These are phyloP conservation scores for Paramormyrops kingsleyae DNA, from an alignment of 2,113 vertebrate genomes.

Conservation along the genomic window DNA sequence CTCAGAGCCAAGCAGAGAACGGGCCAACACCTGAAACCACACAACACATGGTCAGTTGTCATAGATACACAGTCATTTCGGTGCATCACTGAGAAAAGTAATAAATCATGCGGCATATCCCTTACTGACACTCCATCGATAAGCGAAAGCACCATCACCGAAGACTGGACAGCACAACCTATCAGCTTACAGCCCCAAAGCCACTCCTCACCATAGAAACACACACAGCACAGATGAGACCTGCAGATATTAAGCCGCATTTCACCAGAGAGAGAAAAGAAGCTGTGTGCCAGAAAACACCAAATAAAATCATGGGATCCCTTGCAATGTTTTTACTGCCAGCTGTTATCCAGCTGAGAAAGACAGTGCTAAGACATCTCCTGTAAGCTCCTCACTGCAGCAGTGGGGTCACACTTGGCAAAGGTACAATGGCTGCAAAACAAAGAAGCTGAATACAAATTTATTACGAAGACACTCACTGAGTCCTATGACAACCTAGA, in stretches of 20 bases:
- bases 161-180: not conserved
- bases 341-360: not conserved
- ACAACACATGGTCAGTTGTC: not conserved
- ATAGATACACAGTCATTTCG: not conserved
- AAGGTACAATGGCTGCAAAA: not conserved
- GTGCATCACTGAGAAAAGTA: not conserved
- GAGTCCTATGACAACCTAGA: not conserved
- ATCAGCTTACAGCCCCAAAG: not conserved
- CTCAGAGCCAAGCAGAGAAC: conserved; percentile 51
- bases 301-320: not conserved
- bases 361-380: not conserved
- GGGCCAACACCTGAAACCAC: conserved; percentile 41
- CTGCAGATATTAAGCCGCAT: not conserved
- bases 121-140: not conserved
- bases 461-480: not conserved
- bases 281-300: not conserved
- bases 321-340: not conserved
- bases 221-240: not conserved
- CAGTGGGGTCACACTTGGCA: not conserved
- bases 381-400: not conserved
- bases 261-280: not conserved
- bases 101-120: not conserved
- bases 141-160: not conserved
- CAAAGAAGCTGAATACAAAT: not conserved
- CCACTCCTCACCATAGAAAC: not conserved